Evolutionary conservation across 2,888 invertebrate genomes (phyloP).

Genomic region (Branchipolynoe longqiensis): DNA sequence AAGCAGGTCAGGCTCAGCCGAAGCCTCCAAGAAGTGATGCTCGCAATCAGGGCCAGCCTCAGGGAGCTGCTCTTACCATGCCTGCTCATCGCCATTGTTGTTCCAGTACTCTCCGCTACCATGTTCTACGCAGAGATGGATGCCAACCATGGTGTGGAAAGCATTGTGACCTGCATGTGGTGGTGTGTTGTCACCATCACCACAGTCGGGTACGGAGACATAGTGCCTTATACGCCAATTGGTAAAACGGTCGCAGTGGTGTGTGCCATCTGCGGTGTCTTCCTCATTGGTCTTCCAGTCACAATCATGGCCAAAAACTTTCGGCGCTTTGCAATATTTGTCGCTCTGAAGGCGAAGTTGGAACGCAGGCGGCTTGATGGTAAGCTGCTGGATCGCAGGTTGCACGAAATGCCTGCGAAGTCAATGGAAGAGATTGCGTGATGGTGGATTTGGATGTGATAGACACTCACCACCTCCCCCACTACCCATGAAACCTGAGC

Average conservation of each 20-base stretch:
- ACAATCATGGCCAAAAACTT: conserved; percentile 75
- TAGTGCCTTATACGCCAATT: conserved; percentile 67
- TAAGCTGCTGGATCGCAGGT: too few species aligned
- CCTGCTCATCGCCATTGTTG: conserved; percentile 64
- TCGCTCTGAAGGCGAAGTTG: conserved; percentile 55
- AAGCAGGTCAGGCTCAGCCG: conserved; percentile 63
- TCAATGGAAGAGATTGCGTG: too few species aligned
- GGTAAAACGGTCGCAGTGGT: conserved; percentile 72
- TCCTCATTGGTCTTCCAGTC: conserved; percentile 73
- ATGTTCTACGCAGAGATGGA: conserved; percentile 63
- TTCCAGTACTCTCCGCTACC: conserved; percentile 64
- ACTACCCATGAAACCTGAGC: too few species aligned
- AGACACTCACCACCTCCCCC: too few species aligned
- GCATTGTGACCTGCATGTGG: conserved; percentile 70
- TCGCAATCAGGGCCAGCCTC: conserved; percentile 61
- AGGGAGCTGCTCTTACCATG: conserved; percentile 65
- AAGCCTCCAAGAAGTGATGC: conserved; percentile 63
- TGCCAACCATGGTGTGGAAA: conserved; percentile 65
- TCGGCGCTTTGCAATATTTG: conserved; percentile 68
- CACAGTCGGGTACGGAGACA: conserved; percentile 75
- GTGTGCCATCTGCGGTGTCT: conserved; percentile 73
- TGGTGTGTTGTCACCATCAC: conserved; percentile 74
- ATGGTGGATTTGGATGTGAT: too few species aligned
- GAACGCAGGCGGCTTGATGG: neutral
- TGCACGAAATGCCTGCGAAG: too few species aligned